phyloP scores from a whole-genome alignment of 2,797 vertebrate species.

The Prunella strophiata region DNA sequence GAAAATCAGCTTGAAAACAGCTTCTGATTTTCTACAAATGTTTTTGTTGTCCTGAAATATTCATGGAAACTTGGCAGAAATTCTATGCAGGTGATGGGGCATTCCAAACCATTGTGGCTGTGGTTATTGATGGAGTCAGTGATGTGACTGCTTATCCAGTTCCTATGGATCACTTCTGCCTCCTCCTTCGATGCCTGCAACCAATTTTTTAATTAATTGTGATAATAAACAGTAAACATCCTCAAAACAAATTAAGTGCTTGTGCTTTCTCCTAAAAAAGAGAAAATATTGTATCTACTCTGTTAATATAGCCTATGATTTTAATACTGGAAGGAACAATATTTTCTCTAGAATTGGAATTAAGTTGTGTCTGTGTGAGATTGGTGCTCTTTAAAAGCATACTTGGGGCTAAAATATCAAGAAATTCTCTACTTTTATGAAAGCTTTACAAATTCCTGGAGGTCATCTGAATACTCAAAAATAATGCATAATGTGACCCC shows the following conservation, averaged over 20 bases:
- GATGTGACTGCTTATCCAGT: not conserved
- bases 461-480: slow-evolving; percentile 65
- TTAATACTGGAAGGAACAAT: not conserved
- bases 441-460: slow-evolving; percentile 67
- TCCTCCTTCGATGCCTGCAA: not conserved
- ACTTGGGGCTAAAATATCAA: slow-evolving; percentile 33
- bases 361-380: not conserved
- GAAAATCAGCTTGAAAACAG: not conserved
- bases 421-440: slow-evolving; percentile 37
- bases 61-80: not conserved
- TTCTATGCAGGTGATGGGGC: not conserved
- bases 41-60: not conserved
- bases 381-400: slow-evolving; percentile 23
- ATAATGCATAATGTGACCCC: slow-evolving; percentile 60
- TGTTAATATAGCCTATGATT: not conserved
- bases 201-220: not conserved
- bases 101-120: not conserved
- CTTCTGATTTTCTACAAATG: not conserved
- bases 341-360: slow-evolving; percentile 1
- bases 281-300: not conserved
- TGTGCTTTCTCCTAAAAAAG: not conserved
- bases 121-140: not conserved
- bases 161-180: not conserved
- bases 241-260: not conserved
- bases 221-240: not conserved